These are phyloP conservation scores for Hydrolagus colliei DNA, from an alignment of 2,797 vertebrate species.

Conservation along the genomic window DNA sequence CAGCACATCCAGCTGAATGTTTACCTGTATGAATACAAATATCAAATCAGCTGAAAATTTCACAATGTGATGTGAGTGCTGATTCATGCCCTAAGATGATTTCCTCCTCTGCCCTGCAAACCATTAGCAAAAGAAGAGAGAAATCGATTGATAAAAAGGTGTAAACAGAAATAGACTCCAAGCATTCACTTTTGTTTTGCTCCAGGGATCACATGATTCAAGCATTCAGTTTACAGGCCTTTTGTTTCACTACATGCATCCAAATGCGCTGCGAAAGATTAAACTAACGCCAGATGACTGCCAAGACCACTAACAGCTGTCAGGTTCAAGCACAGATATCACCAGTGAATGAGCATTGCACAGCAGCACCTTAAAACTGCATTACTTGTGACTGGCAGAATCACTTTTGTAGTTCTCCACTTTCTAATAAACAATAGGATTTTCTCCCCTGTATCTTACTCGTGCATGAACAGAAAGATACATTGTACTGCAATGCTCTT, in stretches of 20 bases:
- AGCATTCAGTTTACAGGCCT: background rate
- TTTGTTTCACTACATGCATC: background rate
- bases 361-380: background rate
- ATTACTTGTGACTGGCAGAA: too few species aligned
- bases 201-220: background rate
- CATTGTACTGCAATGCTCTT: too few species aligned
- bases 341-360: background rate
- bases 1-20: slow-evolving; percentile 3
- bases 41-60: background rate
- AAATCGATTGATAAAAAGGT: slow-evolving; percentile 13
- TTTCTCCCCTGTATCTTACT: background rate
- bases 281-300: background rate
- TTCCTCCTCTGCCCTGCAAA: background rate
- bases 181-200: background rate
- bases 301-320: background rate
- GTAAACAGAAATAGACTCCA: background rate
- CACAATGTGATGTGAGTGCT: background rate
- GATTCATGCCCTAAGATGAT: background rate
- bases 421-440: background rate
- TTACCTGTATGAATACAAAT: background rate
- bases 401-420: background rate
- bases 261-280: slow-evolving; percentile 8
- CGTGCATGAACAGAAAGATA: background rate
- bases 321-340: too few species aligned
- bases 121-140: background rate